Percentiles rank a stretch among this genome's conserved stretches.
These are phyloP conservation scores for Drosophila orosa DNA, from an alignment of 1,140 invertebrate genomes.

Conservation along the genomic window DNA sequence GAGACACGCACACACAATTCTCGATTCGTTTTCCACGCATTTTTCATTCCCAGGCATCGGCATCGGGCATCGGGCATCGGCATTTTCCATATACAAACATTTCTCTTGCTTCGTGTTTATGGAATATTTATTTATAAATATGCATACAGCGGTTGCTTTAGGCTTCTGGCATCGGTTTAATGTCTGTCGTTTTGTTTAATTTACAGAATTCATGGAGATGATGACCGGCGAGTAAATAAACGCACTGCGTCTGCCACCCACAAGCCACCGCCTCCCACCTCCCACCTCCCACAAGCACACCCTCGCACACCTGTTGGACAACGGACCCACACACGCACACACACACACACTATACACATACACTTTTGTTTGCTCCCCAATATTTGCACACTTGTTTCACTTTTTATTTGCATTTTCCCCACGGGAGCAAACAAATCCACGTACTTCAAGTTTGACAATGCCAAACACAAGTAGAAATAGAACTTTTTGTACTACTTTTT, in stretches of 20 bases:
- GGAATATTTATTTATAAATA: slow-evolving; percentile 61
- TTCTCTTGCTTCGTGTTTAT: slow-evolving; percentile 39
- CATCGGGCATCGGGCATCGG: neutral
- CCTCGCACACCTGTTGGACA: slow-evolving; percentile 21
- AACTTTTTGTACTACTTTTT: slow-evolving; percentile 77
- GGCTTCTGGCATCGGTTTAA: slow-evolving; percentile 49
- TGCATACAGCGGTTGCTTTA: slow-evolving; percentile 56
- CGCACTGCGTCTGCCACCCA: slow-evolving; percentile 54
- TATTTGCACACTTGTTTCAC: slow-evolving; percentile 75
- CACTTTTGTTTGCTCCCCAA: slow-evolving; percentile 62
- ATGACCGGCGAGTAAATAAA: slow-evolving; percentile 83
- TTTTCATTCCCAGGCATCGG: slow-evolving; percentile 15
- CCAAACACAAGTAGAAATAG: slow-evolving; percentile 64
- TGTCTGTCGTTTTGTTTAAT: slow-evolving; percentile 64
- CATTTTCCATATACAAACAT: slow-evolving; percentile 22
- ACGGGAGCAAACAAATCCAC: slow-evolving; percentile 72
- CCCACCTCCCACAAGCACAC: slow-evolving; percentile 19
- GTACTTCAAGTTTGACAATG: slow-evolving; percentile 59
- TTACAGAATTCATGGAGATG: slow-evolving; percentile 84
- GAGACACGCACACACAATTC: slow-evolving; percentile 23
- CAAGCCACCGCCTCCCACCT: slow-evolving; percentile 17
- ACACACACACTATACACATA: slow-evolving; percentile 15
- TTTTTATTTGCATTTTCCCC: slow-evolving; percentile 53
- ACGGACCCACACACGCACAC: slow-evolving; percentile 17
- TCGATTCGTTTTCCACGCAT: slow-evolving; percentile 40